Evolutionary conservation across 2,797 vertebrate genomes (phyloP), one percentile per base, ranked within the genome.

Genomic region (Fistularia tabacaria): DNA sequence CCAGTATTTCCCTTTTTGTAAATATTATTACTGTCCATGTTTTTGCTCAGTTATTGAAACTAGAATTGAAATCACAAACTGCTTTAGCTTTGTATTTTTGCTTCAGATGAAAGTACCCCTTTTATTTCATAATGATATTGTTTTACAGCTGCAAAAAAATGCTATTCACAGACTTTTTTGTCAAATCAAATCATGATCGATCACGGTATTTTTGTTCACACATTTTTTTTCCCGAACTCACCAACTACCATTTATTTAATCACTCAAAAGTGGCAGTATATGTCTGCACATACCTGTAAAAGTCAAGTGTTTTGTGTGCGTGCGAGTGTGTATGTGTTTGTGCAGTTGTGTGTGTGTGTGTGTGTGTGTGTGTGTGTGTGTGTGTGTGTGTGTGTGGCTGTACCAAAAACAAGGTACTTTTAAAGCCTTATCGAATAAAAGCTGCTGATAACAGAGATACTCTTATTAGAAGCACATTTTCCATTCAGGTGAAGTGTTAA

Each of bases 341-440:
- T 49, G 38, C n/a, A n/a, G n/a, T n/a, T 73, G 66, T 81, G 77
- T 62, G 79, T 63, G 83, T 56, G 47, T 44, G 50, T 80, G 45
- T 47, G 58, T 49, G 57, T 71, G 67, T 13, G 49, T 59, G 57
- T 69, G 52, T 77, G 57, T 50, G 39, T 51, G 38, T 52, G 15
- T 57, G 54, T 39, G 14, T 10, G 54, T 49, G 38, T 51, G 45
- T 42, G 50, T 64, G 69, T 69, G 64, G 41, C 53, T 79, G 55
- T 62, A 51, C 49, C 64, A 57, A 49, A 61, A 75, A 74, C 50
- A 69, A 74, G 76, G 77, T 82, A 85, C 81, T 88, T 40, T 71
- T 42, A 80, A 82, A 83, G 85, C 77, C 82, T 87, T 82, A 82
- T 51, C 56, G 76, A 83, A 80, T 80, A 71, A 82, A 80, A 83